These are phyloP conservation scores for Drosophila lacertosa DNA, from an alignment of 1,140 invertebrate species.

Conservation along the genomic window DNA sequence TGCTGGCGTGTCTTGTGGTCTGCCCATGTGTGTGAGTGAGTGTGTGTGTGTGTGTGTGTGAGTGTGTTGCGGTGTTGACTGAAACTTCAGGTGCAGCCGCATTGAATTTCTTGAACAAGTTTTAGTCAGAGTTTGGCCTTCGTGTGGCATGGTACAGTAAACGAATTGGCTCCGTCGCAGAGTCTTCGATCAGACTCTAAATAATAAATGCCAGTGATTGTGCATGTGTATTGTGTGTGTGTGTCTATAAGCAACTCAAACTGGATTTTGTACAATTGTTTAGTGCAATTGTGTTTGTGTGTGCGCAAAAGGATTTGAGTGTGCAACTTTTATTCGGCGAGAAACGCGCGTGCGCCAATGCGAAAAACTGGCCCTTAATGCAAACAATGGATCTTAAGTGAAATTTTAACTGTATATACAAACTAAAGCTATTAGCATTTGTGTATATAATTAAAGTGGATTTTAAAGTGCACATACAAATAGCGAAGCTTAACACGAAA, in stretches of 20 bases:
- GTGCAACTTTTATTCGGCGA: conserved; percentile 30
- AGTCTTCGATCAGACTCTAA: conserved; percentile 38
- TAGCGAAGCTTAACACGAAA: background rate
- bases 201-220: conserved; percentile 44
- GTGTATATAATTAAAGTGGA: background rate
- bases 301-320: conserved; percentile 40
- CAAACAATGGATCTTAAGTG: conserved; percentile 5
- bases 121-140: conserved; percentile 84
- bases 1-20: conserved; percentile 76
- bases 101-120: conserved; percentile 81
- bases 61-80: conserved; percentile 49
- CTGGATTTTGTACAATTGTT: conserved; percentile 54
- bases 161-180: conserved; percentile 52
- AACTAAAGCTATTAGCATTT: background rate
- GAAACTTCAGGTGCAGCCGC: conserved; percentile 75
- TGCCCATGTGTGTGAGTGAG: conserved; percentile 25
- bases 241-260: conserved; percentile 26
- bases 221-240: conserved; percentile 25
- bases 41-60: conserved; percentile 15
- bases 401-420: conserved; percentile 2
- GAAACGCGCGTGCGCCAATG: conserved; percentile 27
- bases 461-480: background rate
- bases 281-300: conserved; percentile 21
- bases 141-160: conserved; percentile 84
- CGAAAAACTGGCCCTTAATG: conserved; percentile 7